Percentiles rank a stretch among this genome's conserved stretches.
These are phyloP conservation scores for Xiphorhynchus erythropygius DNA, from an alignment of 2,797 vertebrate genomes.

Conservation along the genomic window DNA sequence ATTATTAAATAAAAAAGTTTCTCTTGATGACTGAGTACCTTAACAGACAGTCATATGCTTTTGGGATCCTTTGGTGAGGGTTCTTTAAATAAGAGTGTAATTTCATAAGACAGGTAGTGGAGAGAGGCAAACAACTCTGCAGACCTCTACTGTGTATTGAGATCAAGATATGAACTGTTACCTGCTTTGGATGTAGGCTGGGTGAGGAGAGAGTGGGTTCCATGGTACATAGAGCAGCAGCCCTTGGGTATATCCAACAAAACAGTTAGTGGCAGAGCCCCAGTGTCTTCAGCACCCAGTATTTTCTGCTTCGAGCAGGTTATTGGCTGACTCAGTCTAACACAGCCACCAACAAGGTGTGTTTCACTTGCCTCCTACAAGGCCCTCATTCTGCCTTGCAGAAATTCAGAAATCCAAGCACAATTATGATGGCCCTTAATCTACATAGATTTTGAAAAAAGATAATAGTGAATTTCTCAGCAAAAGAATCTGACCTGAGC, in stretches of 20 bases:
- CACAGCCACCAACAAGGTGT: neutral
- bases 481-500: neutral
- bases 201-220: neutral
- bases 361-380: neutral
- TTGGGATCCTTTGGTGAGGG: fast-evolving
- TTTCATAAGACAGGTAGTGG: neutral
- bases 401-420: neutral
- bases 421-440: neutral
- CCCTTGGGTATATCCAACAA: neutral
- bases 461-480: neutral
- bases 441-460: neutral
- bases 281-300: neutral
- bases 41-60: neutral
- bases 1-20: neutral
- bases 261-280: neutral
- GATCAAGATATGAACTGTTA: neutral
- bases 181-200: neutral
- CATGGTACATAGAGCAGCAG: neutral
- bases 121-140: neutral
- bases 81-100: neutral
- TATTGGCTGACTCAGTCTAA: neutral
- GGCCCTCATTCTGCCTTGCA: neutral
- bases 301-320: neutral
- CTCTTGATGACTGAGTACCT: neutral
- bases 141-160: neutral